Conservation (phyloP, 2,113 vertebrate genomes). For the Oncorhynchus keta region DNA sequence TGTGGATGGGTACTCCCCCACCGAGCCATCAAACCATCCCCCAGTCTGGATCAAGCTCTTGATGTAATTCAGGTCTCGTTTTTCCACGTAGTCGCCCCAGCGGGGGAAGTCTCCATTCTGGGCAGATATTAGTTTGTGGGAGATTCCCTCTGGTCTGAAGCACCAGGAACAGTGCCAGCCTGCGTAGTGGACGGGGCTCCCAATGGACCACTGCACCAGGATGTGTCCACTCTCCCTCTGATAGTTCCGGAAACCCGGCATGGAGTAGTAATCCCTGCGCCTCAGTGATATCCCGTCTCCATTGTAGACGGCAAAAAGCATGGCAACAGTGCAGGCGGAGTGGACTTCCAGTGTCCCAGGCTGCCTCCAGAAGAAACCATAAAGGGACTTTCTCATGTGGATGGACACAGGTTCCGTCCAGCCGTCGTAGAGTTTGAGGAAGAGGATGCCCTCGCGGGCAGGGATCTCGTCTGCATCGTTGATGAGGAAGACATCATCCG, state of each 20-base stretch:
- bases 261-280: slow-evolving; percentile 82
- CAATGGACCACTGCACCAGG: slow-evolving; percentile 83
- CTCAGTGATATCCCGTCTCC: slow-evolving; percentile 82
- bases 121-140: slow-evolving; percentile 84
- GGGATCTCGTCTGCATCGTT: slow-evolving; percentile 88
- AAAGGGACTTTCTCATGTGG: slow-evolving; percentile 87
- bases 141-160: slow-evolving; percentile 85
- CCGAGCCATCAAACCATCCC: slow-evolving; percentile 87
- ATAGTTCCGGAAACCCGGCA: slow-evolving; percentile 82
- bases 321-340: slow-evolving; percentile 80
- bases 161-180: slow-evolving; percentile 94
- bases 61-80: slow-evolving; percentile 84
- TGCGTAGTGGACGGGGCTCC: slow-evolving; percentile 85
- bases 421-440: slow-evolving; percentile 84
- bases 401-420: slow-evolving; percentile 88
- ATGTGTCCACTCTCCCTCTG: slow-evolving; percentile 82
- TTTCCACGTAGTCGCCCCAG: slow-evolving; percentile 87
- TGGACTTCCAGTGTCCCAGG: slow-evolving; percentile 84
- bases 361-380: slow-evolving; percentile 90
- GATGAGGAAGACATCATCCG: slow-evolving; percentile 82
- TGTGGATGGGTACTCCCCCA: slow-evolving; percentile 77
- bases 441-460: slow-evolving; percentile 78
- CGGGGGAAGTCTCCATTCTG: slow-evolving; percentile 90
- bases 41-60: slow-evolving; percentile 81
- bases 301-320: slow-evolving; percentile 80